Base-by-base conservation (phyloP, 2,113 vertebrate species). In the Corvus cornix region DNA sequence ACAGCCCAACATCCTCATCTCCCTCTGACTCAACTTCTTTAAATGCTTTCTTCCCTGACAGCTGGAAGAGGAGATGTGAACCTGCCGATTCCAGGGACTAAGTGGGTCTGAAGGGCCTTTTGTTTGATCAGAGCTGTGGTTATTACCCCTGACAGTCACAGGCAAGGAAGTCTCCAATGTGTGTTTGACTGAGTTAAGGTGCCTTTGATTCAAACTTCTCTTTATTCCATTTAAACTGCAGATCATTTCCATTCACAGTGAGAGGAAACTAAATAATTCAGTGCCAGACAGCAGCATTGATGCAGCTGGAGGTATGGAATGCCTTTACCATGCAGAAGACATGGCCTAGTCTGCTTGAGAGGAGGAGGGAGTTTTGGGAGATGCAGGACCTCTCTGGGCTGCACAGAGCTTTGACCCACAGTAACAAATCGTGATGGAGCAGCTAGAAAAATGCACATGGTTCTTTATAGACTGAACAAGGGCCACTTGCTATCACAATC, bases 111-210 rank as follows among this genome's bases (percentile, higher is more conserved):
- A 97, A 93, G 68, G 93, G 94, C 97, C 92, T 95, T 96, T 97
- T 96, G 97, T 96, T 73, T 96, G 96, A 96, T 97, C 97, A 96
- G 93, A 96, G 89, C 84, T 69, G 15, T 6, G 59, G 95, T 97
- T 96, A 97, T 97, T 97, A 89, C 87, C 85, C 87, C 64, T 96
- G 97, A 96, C 95, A 97, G 96, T 93, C 95, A 78, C 68, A 93
- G 92, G 82, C 53, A 82, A 96, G 86, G 63, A 97, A 96, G 82
- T 96, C 96, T 96, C 95, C 91, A 94, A 83, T 26, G 91, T 92
- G 83, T 95, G 86, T 89, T 97, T 97, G 95, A 95, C 94, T 95
- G 93, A 96, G 95, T 96, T 97, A 94, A 96, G 94, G 94, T 93
- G 93, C 66, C 95, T 97, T 97, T 97, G 96, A 97, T 96, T 84